Base-by-base conservation (phyloP, 2,797 vertebrate genomes). In the Atherinosoma microstoma region DNA sequence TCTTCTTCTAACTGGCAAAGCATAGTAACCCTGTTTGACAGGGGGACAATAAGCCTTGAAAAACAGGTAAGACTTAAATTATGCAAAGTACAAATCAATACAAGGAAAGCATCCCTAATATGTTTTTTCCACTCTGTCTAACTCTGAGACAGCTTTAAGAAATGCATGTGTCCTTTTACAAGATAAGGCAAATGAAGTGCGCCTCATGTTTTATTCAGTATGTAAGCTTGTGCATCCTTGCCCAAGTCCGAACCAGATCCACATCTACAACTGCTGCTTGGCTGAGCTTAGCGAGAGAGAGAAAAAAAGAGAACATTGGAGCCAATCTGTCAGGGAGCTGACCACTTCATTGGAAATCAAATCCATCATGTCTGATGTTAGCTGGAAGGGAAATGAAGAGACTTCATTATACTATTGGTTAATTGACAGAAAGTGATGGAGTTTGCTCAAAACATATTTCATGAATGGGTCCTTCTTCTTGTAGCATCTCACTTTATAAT, bases 191-290 rank as follows among this genome's bases (percentile, higher is more conserved):
- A 73, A 80, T 77, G 77, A 77, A 77, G 62, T 27, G 0, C 1
- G 27, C 45, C 67, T 87, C 86, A 87, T 86, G 76, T 85, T 88
- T 91, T 80, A 86, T 86, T 91, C 84, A 86, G 13, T 42, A n/a
- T 2, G 0, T 8, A 62, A 9, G 9, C 54, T 67, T 27, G 40
- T 67, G 20, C 40, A 22, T 68, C 66, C 76, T 65, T 2, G 60
- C 66, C 73, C 4, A 5, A 59, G 57, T 70, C 78, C 73, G 79
- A 70, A 80, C 77, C 6, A 16, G 60, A 79, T 82, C 73, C 76
- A 83, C 80, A 78, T 83, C 80, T 78, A 84, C 64, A 84, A 73
- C 70, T 73, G 59, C 57, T 29, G 80, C 77, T 53, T 64, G 67
- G 79, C 62, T 2, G 1, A 58, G 47, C 57, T 22, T 73, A 57